These are phyloP conservation scores for Leucozona laternaria DNA, from an alignment of 2,888 invertebrate species.

Conservation along the genomic window DNA sequence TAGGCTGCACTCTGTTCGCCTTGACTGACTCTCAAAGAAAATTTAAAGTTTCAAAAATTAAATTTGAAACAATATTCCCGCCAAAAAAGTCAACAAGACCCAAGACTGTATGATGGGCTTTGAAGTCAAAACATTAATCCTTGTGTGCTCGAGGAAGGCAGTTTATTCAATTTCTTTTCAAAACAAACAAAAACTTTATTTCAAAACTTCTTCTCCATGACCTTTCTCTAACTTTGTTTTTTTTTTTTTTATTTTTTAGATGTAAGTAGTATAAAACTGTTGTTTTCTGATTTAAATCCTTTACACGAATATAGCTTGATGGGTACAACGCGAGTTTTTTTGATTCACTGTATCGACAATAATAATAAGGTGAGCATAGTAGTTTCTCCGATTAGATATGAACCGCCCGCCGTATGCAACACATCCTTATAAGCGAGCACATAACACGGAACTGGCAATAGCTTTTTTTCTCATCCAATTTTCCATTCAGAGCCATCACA, in stretches of 20 bases:
- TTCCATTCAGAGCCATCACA: constrained; percentile 34
- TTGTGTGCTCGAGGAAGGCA: constrained; percentile 24
- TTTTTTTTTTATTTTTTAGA: too few species aligned
- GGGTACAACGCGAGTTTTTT: constrained; percentile 37
- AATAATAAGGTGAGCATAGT: constrained; percentile 58
- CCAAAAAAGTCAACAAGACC: constrained; percentile 46
- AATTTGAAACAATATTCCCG: constrained; percentile 54
- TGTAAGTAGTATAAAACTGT: background rate
- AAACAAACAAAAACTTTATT: background rate
- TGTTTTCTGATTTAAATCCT: constrained; percentile 23
- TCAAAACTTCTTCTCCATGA: background rate
- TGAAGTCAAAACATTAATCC: constrained; percentile 1
- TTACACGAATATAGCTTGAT: background rate
- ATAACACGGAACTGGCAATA: constrained; percentile 74
- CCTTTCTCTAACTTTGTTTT: background rate
- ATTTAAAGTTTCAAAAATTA: constrained; percentile 49
- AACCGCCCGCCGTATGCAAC: constrained; percentile 68
- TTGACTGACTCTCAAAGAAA: constrained; percentile 8
- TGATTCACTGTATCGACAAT: constrained; percentile 55
- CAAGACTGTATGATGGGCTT: constrained; percentile 14
- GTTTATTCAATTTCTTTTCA: background rate
- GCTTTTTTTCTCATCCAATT: constrained; percentile 71
- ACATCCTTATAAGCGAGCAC: constrained; percentile 74
- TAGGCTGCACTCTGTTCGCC: background rate
- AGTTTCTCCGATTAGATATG: constrained; percentile 63